phyloP scores from a whole-genome alignment of 2,888 invertebrate genomes.

The Lepidonotus clava region DNA sequence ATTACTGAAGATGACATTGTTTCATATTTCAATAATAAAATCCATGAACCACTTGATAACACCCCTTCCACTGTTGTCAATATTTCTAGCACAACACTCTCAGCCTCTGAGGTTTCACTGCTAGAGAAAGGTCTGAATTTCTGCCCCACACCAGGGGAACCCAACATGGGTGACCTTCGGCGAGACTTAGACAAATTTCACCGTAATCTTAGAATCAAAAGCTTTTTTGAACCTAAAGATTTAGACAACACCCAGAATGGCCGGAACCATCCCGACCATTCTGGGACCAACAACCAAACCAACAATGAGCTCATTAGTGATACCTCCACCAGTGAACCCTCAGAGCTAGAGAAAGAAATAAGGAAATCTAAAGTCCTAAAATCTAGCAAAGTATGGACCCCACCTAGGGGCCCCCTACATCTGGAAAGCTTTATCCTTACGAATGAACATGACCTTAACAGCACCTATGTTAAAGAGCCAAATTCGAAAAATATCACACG shows the following conservation, averaged over 20 bases:
- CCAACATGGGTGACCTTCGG: not conserved
- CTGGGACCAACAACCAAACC: too few relatives aligned
- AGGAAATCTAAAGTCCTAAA: too few relatives aligned
- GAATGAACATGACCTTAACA: not conserved
- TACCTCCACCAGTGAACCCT: too few relatives aligned
- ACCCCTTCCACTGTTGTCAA: too few relatives aligned
- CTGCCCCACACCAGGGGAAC: slow-evolving; percentile 20
- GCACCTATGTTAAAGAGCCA: not conserved
- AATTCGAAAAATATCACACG: not conserved
- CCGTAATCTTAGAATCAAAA: not conserved
- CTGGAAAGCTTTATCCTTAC: not conserved
- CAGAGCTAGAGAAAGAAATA: too few relatives aligned
- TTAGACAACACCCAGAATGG: too few relatives aligned
- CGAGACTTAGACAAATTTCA: slow-evolving; percentile 10
- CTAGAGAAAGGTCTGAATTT: not conserved
- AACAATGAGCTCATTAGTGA: too few relatives aligned
- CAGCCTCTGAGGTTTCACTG: not conserved
- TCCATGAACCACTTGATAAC: too few relatives aligned
- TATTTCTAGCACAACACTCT: not conserved
- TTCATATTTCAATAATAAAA: too few relatives aligned
- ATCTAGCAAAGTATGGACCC: too few relatives aligned
- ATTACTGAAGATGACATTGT: too few relatives aligned
- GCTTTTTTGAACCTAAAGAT: not conserved
- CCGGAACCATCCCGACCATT: too few relatives aligned
- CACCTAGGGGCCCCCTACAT: not conserved